Evolutionary conservation across 2,888 invertebrate genomes (phyloP).

Genomic region (Frankliniella intonsa): DNA sequence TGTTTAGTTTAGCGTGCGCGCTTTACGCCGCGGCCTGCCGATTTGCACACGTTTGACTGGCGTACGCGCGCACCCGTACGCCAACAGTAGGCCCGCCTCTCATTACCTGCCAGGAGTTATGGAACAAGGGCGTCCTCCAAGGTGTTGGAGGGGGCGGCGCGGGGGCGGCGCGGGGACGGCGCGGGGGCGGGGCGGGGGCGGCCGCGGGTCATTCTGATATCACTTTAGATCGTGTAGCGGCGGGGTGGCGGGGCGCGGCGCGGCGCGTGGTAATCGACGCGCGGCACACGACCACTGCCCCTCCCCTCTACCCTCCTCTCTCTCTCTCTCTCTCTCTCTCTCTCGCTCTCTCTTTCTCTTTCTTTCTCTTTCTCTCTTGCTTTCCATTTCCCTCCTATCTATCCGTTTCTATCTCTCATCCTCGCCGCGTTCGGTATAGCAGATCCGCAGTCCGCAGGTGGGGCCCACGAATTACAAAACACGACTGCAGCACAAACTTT

Average conservation of each 20-base stretch:
- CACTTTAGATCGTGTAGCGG: slow-evolving; percentile 19
- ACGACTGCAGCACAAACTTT: too few relatives aligned
- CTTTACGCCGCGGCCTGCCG: not conserved
- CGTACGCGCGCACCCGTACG: not conserved
- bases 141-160: not conserved
- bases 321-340: not conserved
- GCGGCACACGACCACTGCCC: not conserved
- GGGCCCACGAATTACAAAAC: too few relatives aligned
- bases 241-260: not conserved
- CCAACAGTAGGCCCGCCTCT: not conserved
- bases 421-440: too few relatives aligned
- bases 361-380: not conserved
- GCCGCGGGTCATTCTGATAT: slow-evolving; percentile 7
- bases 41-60: not conserved
- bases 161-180: not conserved
- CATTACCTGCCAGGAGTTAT: not conserved
- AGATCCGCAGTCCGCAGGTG: too few relatives aligned
- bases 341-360: not conserved
- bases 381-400: not conserved
- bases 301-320: not conserved
- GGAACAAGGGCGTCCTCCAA: not conserved
- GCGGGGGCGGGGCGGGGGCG: not conserved
- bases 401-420: too few relatives aligned
- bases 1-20: not conserved
- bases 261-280: not conserved